These are phyloP conservation scores for Stenodera caucasica DNA, from an alignment of 2,888 invertebrate species.

Conservation along the genomic window DNA sequence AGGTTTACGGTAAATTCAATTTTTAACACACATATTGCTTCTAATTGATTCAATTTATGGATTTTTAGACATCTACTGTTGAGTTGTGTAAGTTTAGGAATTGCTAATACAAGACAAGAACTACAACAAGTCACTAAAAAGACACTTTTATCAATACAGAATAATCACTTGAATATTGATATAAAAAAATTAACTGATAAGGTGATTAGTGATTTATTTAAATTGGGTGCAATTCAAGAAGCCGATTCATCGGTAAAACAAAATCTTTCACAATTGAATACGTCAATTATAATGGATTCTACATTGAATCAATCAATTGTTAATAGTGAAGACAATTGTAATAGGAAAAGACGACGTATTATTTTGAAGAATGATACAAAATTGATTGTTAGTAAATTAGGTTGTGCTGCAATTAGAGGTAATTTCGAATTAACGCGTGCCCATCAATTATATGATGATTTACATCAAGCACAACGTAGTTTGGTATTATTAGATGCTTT, in stretches of 20 bases:
- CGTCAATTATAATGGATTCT: constrained; percentile 46
- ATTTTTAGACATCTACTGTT: constrained; percentile 62
- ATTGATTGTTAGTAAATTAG: constrained; percentile 65
- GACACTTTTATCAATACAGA: constrained; percentile 70
- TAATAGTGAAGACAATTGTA: constrained; percentile 11
- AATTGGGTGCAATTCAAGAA: constrained; percentile 54
- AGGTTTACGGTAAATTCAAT: constrained; percentile 55
- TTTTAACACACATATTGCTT: too few species aligned
- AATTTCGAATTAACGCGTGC: constrained; percentile 76
- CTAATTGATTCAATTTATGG: too few species aligned
- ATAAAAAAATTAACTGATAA: constrained; percentile 55
- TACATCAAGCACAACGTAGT: constrained; percentile 70
- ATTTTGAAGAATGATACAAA: constrained; percentile 43
- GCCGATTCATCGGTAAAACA: constrained; percentile 29
- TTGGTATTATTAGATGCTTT: constrained; percentile 79
- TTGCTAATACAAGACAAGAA: constrained; percentile 61
- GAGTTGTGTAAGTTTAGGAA: constrained; percentile 67
- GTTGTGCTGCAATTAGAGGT: constrained; percentile 82
- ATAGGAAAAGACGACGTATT: constrained; percentile 33
- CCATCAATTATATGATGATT: constrained; percentile 71
- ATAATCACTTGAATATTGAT: constrained; percentile 51
- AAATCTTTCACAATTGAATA: constrained; percentile 29
- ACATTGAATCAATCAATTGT: constrained; percentile 26
- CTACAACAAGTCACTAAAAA: constrained; percentile 61
- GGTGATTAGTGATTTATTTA: constrained; percentile 56